Conservation (phyloP, 2,888 invertebrate genomes). For the Caenorhabditis sp. region DNA sequence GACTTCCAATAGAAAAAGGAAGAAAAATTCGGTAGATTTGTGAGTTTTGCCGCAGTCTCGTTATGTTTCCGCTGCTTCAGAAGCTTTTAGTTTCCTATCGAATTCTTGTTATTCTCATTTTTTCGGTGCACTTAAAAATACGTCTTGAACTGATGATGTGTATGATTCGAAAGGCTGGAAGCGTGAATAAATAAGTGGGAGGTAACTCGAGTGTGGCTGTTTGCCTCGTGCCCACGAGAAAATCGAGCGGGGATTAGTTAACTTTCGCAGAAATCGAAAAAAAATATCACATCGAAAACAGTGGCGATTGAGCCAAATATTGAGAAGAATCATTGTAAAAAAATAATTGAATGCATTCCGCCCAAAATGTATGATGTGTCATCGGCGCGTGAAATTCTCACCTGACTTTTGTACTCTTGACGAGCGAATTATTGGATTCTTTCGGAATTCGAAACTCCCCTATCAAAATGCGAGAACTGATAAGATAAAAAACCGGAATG, state of each 20-base stretch:
- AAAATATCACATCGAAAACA: neutral
- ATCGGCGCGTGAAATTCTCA: neutral
- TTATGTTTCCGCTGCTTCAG: neutral
- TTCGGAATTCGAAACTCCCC: neutral
- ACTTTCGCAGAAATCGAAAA: neutral
- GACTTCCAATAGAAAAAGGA: slow-evolving; percentile 12
- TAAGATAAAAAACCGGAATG: neutral
- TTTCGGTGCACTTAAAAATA: neutral
- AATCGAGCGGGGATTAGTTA: neutral
- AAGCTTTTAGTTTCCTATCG: neutral
- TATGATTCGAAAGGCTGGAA: neutral
- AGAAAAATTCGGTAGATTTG: neutral
- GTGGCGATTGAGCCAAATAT: no score
- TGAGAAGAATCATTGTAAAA: neutral
- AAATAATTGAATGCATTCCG: no score
- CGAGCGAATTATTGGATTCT: neutral
- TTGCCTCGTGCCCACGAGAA: neutral
- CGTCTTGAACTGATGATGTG: neutral
- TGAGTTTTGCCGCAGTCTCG: neutral
- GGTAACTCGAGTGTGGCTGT: neutral
- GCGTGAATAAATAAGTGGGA: neutral
- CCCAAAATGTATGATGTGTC: no score
- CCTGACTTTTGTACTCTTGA: neutral
- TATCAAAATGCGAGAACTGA: neutral
- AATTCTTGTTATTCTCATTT: neutral